Percentiles rank a stretch among this genome's conserved stretches.
Evolutionary conservation across 2,888 invertebrate species (phyloP).

Genomic region (Drosophila tripunctata): DNA sequence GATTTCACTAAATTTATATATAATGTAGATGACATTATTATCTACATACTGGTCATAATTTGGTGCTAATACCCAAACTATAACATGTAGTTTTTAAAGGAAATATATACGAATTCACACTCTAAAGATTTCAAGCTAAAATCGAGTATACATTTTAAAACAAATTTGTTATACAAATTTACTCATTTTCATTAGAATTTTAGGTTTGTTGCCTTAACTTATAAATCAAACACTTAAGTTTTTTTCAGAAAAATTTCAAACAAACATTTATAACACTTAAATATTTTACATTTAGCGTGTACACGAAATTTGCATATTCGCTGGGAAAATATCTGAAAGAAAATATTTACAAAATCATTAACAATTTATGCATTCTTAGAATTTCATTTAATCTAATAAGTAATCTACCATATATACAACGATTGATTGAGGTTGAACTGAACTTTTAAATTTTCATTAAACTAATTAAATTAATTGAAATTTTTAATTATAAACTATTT

Average conservation of each 20-base stretch:
- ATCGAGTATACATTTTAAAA: too few relatives aligned
- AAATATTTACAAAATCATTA: constrained; percentile 12
- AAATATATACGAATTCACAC: too few relatives aligned
- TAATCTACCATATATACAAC: not conserved
- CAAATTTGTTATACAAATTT: too few relatives aligned
- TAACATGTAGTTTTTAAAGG: too few relatives aligned
- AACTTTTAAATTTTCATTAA: constrained; percentile 11
- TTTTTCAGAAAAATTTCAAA: not conserved
- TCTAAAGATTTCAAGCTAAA: too few relatives aligned
- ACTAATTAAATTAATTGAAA: not conserved
- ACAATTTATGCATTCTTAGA: constrained; percentile 4
- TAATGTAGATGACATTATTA: too few relatives aligned
- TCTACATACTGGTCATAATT: too few relatives aligned
- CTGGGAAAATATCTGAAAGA: not conserved
- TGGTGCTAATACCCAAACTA: too few relatives aligned
- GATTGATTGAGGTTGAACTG: not conserved
- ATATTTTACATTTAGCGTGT: not conserved
- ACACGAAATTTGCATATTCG: not conserved
- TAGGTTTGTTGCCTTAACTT: too few relatives aligned
- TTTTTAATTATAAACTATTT: constrained; percentile 15
- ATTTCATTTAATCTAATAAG: too few relatives aligned
- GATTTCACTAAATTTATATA: too few relatives aligned
- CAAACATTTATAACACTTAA: constrained; percentile 13
- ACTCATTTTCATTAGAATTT: not conserved
- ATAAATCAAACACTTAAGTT: not conserved